Evolutionary conservation across 2,888 invertebrate genomes (phyloP).

Genomic region (Rhagonycha lutea): DNA sequence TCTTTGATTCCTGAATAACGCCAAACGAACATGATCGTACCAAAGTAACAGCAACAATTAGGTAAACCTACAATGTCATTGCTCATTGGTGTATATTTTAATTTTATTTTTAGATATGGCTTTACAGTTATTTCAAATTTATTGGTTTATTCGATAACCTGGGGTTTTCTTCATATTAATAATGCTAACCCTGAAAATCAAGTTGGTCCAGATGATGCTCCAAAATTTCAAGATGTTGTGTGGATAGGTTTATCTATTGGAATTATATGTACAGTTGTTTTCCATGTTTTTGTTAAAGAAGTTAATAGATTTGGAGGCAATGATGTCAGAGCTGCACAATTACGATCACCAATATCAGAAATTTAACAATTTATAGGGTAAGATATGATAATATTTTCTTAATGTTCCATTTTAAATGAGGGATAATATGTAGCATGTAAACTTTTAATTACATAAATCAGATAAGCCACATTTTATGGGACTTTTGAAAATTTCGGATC

Average conservation of each 20-base stretch:
- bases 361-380: conserved; percentile 50
- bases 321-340: conserved; percentile 47
- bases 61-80: conserved; percentile 56
- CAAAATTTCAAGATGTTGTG: conserved; percentile 72
- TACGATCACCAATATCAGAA: conserved; percentile 46
- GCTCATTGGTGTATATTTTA: neutral
- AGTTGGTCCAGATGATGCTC: conserved; percentile 68
- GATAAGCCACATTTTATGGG: too few relatives aligned
- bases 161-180: conserved; percentile 70
- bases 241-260: conserved; percentile 72
- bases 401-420: neutral
- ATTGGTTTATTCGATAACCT: conserved; percentile 79
- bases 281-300: conserved; percentile 75
- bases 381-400: neutral
- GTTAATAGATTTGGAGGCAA: conserved; percentile 46
- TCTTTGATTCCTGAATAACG: conserved; percentile 84
- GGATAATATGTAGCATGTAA: too few relatives aligned
- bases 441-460: too few relatives aligned
- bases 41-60: conserved; percentile 75
- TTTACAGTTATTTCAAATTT: conserved; percentile 89
- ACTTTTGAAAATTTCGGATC: too few relatives aligned
- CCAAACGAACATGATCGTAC: conserved; percentile 75
- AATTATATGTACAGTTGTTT: conserved; percentile 66
- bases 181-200: conserved; percentile 59
- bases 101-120: conserved; percentile 68